Evolutionary conservation across 2,113 vertebrate species (phyloP).

Genomic region (Spea multiplicata): DNA sequence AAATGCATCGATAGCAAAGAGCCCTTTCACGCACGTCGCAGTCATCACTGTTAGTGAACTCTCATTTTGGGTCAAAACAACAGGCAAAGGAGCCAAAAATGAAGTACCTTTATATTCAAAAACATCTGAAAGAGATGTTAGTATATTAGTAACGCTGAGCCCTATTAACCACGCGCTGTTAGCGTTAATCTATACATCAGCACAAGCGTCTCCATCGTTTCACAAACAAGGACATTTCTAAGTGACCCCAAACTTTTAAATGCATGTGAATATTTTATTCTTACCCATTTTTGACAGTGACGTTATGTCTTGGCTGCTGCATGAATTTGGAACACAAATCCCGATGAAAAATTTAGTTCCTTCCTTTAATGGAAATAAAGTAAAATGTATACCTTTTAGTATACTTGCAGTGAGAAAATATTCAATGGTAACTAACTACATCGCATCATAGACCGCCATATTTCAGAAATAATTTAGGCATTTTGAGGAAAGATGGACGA

Average conservation of each 20-base stretch:
- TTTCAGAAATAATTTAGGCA: too few species aligned
- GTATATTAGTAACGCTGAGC: too few species aligned
- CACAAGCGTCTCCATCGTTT: too few species aligned
- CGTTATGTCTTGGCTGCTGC: constrained; percentile 69
- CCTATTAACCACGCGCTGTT: too few species aligned
- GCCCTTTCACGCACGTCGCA: constrained; percentile 50
- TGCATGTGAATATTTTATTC: constrained; percentile 9
- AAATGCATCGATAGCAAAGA: constrained; percentile 54
- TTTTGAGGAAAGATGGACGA: too few species aligned
- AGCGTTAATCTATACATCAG: too few species aligned
- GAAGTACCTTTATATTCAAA: constrained; percentile 66
- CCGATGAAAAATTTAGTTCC: constrained; percentile 69
- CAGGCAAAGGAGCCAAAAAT: constrained; percentile 67
- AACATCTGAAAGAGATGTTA: constrained; percentile 60
- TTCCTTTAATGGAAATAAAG: constrained; percentile 58
- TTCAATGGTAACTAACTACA: too few species aligned
- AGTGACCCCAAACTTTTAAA: too few species aligned
- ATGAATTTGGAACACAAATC: constrained; percentile 79
- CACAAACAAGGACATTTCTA: too few species aligned
- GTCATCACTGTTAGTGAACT: constrained; percentile 27
- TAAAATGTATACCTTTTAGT: background rate
- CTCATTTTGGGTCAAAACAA: constrained; percentile 61
- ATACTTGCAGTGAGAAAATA: background rate
- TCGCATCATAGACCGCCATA: too few species aligned
- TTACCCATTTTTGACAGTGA: constrained; percentile 65